Percentiles rank a stretch among this genome's conserved stretches.
phyloP scores from a whole-genome alignment of 2,888 invertebrate species.

The Steinernema scapterisci region DNA sequence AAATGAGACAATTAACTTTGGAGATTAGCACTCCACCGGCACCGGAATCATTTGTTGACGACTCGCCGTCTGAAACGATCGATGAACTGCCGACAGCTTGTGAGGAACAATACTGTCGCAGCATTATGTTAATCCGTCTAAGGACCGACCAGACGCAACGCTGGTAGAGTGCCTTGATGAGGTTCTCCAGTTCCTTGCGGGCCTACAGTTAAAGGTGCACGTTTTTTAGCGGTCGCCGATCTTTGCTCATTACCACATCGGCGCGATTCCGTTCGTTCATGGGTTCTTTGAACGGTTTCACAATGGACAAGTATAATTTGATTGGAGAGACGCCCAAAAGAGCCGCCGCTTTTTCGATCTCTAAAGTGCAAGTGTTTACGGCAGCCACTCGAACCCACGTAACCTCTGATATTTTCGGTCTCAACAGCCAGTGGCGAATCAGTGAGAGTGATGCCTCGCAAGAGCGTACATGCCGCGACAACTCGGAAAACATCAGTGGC shows the following conservation, averaged over 20 bases:
- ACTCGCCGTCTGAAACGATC: slow-evolving; percentile 13
- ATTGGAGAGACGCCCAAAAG: background rate
- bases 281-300: background rate
- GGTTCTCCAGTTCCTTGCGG: background rate
- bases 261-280: too few species aligned
- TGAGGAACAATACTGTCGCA: background rate
- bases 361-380: background rate
- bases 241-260: too few species aligned
- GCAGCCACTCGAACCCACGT: background rate
- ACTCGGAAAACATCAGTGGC: slow-evolving; percentile 3
- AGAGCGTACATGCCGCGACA: background rate
- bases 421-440: background rate
- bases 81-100: background rate
- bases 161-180: slow-evolving; percentile 9
- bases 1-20: background rate
- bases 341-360: background rate
- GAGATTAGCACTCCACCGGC: background rate
- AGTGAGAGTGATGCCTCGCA: background rate
- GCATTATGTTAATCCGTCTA: background rate
- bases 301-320: background rate
- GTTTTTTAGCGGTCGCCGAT: too few species aligned
- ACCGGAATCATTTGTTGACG: slow-evolving; percentile 19
- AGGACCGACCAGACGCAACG: slow-evolving; percentile 7
- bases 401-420: background rate
- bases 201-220: background rate